Percentiles rank a stretch among this genome's conserved stretches.
phyloP scores from a whole-genome alignment of 2,888 invertebrate genomes.

The Sesia apiformis region DNA sequence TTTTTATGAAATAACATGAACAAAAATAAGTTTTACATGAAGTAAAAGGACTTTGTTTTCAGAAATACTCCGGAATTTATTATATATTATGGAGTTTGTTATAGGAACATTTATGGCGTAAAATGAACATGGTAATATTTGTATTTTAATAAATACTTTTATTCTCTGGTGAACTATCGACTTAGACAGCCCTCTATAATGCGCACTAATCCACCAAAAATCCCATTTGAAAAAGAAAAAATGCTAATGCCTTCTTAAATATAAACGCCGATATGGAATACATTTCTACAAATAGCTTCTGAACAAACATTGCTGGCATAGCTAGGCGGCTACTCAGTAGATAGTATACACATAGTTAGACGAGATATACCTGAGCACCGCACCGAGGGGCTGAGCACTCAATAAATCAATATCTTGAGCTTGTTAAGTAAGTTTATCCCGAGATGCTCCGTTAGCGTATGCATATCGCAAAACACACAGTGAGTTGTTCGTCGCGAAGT shows the following conservation, averaged over 20 bases:
- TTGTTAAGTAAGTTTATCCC: slow-evolving; percentile 56
- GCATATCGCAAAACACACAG: slow-evolving; percentile 33
- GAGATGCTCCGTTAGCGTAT: slow-evolving; percentile 44
- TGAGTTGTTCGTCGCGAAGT: slow-evolving; percentile 9
- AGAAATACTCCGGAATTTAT: too few relatives aligned
- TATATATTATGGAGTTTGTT: too few relatives aligned
- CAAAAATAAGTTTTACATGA: too few relatives aligned
- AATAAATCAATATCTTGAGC: slow-evolving; percentile 60
- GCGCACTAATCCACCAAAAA: too few relatives aligned
- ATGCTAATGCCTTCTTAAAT: neutral
- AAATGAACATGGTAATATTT: too few relatives aligned
- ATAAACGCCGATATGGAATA: neutral
- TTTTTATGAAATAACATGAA: too few relatives aligned
- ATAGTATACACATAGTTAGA: neutral
- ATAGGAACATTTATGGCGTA: too few relatives aligned
- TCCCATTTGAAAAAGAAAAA: too few relatives aligned
- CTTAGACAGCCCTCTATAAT: too few relatives aligned
- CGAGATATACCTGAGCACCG: neutral
- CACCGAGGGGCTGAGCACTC: slow-evolving; percentile 32
- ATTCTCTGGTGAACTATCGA: too few relatives aligned
- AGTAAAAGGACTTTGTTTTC: too few relatives aligned
- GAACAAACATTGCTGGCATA: slow-evolving; percentile 19
- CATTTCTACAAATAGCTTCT: slow-evolving; percentile 12
- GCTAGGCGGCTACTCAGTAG: neutral
- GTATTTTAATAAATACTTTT: too few relatives aligned